Evolutionary conservation across 2,113 vertebrate genomes (phyloP).

Genomic region (Periophthalmodon schlosseri): DNA sequence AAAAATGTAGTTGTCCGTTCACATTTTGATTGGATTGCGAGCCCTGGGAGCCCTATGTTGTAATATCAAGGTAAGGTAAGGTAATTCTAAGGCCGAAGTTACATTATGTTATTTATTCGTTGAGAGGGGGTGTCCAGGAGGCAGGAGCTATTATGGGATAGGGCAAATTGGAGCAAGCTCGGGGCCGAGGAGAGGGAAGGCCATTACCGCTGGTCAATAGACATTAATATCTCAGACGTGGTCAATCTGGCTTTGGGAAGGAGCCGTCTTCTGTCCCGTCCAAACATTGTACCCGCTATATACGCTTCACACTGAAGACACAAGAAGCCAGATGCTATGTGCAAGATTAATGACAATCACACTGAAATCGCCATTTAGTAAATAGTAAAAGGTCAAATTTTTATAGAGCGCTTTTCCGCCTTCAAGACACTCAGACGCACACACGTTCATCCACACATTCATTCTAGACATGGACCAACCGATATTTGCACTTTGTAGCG

Average conservation of each 20-base stretch:
- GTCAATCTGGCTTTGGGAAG: constrained; percentile 50
- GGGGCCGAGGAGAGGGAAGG: constrained; percentile 58
- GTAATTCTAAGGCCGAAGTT: not conserved
- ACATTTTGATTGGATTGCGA: no score
- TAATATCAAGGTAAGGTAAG: no score
- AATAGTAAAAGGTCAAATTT: no score
- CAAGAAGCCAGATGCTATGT: constrained; percentile 22
- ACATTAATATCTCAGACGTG: constrained; percentile 64
- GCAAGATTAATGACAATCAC: no score
- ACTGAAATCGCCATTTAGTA: no score
- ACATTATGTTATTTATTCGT: constrained; percentile 57
- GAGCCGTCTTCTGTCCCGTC: constrained; percentile 30
- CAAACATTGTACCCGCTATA: constrained; percentile 14
- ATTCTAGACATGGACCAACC: no score
- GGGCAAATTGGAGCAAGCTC: constrained; percentile 63
- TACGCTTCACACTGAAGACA: constrained; percentile 44
- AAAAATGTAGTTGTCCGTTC: no score
- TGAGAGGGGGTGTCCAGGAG: constrained; percentile 51
- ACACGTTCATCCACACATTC: no score
- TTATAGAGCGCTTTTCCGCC: no score
- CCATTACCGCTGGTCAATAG: constrained; percentile 73
- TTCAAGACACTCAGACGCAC: no score
- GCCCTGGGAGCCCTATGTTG: no score
- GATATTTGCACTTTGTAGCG: no score
- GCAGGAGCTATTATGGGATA: constrained; percentile 39